These are phyloP conservation scores for Tetropium fuscum DNA, from an alignment of 2,888 invertebrate genomes.

Conservation along the genomic window DNA sequence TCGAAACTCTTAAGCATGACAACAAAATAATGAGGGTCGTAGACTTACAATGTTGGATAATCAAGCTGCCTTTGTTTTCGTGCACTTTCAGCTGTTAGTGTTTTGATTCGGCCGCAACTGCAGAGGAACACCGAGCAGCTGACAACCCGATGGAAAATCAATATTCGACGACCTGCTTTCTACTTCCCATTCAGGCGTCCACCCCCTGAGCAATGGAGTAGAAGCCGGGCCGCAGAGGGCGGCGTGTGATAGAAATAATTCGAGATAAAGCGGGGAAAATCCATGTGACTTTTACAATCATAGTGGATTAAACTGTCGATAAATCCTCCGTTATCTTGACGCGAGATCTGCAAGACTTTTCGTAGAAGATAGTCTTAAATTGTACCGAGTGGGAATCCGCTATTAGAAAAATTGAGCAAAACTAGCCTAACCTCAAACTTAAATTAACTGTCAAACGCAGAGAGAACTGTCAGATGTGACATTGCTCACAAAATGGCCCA, in stretches of 20 bases:
- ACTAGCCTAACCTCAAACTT: no score
- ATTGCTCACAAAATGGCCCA: no score
- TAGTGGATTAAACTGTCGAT: not conserved
- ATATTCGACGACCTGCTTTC: constrained; percentile 30
- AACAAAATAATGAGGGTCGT: constrained; percentile 4
- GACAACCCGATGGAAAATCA: constrained; percentile 25
- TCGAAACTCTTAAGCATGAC: not conserved
- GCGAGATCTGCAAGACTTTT: not conserved
- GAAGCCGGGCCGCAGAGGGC: not conserved
- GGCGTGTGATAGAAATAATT: constrained; percentile 4
- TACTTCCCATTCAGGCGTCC: constrained; percentile 28
- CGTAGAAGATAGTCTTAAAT: no score
- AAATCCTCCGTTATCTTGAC: not conserved
- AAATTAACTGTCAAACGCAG: no score
- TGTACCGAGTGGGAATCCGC: no score
- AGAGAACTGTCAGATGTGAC: no score
- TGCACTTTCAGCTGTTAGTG: constrained; percentile 26
- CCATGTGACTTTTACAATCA: not conserved
- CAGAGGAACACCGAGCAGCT: constrained; percentile 25
- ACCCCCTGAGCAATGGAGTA: constrained; percentile 6
- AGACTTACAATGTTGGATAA: constrained; percentile 7
- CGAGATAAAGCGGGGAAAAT: not conserved
- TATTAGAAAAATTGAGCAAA: no score
- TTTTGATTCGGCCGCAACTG: constrained; percentile 20
- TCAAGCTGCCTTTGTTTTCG: constrained; percentile 19